These are phyloP conservation scores for Tenodera sinensis DNA, from an alignment of 2,888 invertebrate species.

Conservation along the genomic window DNA sequence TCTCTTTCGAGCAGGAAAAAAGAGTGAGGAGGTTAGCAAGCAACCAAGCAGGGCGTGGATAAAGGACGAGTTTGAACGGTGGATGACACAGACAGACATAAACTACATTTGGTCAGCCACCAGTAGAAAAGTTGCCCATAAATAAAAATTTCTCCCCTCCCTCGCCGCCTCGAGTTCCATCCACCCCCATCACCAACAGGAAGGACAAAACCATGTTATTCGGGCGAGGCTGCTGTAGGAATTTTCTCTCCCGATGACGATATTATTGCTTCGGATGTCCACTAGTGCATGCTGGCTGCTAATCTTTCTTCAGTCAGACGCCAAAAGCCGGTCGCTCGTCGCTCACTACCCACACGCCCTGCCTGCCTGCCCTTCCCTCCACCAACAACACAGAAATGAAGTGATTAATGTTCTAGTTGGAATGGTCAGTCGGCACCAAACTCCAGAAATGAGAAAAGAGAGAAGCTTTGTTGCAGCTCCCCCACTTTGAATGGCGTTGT, in stretches of 20 bases:
- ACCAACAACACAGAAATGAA: constrained; percentile 8
- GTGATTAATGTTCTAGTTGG: constrained; percentile 14
- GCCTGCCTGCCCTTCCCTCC: not conserved
- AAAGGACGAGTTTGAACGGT: constrained; percentile 20
- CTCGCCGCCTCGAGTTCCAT: not conserved
- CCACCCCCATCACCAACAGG: constrained; percentile 15
- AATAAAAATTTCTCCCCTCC: constrained; percentile 11
- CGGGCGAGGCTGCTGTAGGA: not conserved
- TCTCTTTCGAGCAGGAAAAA: constrained; percentile 3
- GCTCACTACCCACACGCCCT: not conserved
- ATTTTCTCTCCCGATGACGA: constrained; percentile 5
- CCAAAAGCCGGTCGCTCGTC: not conserved
- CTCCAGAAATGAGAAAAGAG: not conserved
- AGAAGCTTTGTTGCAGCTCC: not conserved
- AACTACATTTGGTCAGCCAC: constrained; percentile 13
- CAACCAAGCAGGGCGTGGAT: constrained; percentile 12
- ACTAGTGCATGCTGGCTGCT: not conserved
- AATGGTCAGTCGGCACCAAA: constrained; percentile 5
- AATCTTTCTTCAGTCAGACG: constrained; percentile 19
- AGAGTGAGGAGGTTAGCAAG: not conserved
- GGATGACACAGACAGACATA: constrained; percentile 21
- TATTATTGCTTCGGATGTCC: constrained; percentile 2
- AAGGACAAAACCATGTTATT: constrained; percentile 12
- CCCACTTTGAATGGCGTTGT: not conserved
- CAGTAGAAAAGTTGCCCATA: constrained; percentile 17